Base-by-base conservation (phyloP, 1,140 invertebrate species). In the Prorops nasuta region DNA sequence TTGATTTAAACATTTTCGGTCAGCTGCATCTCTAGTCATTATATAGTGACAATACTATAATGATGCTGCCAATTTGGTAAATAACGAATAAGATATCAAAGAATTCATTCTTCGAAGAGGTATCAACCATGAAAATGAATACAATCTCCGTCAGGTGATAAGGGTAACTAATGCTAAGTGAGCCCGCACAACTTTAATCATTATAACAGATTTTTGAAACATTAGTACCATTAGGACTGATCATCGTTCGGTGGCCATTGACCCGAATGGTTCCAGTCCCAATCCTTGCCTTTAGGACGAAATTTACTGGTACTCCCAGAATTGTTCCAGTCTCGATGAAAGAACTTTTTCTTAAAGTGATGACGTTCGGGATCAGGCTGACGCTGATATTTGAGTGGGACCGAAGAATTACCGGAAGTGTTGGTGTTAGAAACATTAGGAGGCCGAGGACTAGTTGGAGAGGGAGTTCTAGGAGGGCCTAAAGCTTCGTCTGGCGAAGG, bases 291-390 rank as follows among this genome's bases (percentile, higher is more conserved):
- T 65, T 88, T 88, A 2, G 86, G 86, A 57, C 84, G 74, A 72
- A 88, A 86, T 68, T 85, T 86, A 66, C 72, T 69, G 56, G 75
- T 76, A 74, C 75, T 75, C 69, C 65, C 79, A 70, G 80, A 79
- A 79, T 63, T 84, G 78, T 71, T 83, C 69, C 84, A 81, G 40
- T 82, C 81, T 14, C 82, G 79, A 58, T 87, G 85, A 74, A 87
- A 88, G 72, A 88, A 90, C 55, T 89, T 89, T 75, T 90, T 90
- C 67, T 89, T 89, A 69, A 88, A 89, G 71, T 89, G 86, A 58
- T 86, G 84, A 47, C 83, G 76, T 43, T 84, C 82, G n/a, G 79
- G 78, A 35, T 76, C 71, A 1, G 51, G 51, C 54, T 84, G 81
- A 3, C 84, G 76, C 58, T 86, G 83, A 57, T 86, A 86, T 56